Evolutionary conservation across 2,888 invertebrate species (phyloP), one percentile per base, ranked within the genome.

Genomic region (Stenoptilia bipunctidactyla): DNA sequence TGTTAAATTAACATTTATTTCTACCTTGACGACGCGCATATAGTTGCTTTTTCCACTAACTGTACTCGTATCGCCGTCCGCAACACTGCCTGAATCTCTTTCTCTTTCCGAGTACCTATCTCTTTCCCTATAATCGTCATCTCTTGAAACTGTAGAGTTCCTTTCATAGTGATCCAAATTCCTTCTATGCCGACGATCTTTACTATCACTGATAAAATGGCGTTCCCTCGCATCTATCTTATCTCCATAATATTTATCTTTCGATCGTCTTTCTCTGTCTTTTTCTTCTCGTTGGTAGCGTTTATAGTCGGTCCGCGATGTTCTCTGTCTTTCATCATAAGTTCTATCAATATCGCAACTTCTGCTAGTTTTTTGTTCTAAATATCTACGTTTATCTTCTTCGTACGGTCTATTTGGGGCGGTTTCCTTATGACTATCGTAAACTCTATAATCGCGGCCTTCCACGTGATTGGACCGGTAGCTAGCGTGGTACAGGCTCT

Each of bases 11-110:
- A n/a, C n/a, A n/a, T n/a, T n/a, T n/a, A n/a, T n/a, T n/a, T n/a
- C n/a, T 48, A 80, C 82, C 64, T 82, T 82, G 1, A 82, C 79
- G 27, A 66, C 69, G 48, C 62, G 68, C 41, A 82, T 57, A 44
- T 70, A 80, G 49, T 74, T 77, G 43, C 80, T 82, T 42, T 58
- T 65, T 1, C 71, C 79, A 44, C 82, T 82, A 1, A 73, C 45
- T 0, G 73, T 77, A 42, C 80, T 79, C 1, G 61, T 71, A 39
- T 76, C 76, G 1, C 73, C 73, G 41, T 82, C 82, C 2, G 73
- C 80, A 13, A 72, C 71, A 41, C 82, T 82, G 0, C 75, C 82
- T 0, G 80, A 82, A 48, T 80, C 82, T 41, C 76, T 60, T 46
- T 75, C 82, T 40, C 68, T 58, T 42, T 80, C 80, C 2, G 75